Conservation (phyloP, 2,888 invertebrate genomes). For the Chirona hameri region DNA sequence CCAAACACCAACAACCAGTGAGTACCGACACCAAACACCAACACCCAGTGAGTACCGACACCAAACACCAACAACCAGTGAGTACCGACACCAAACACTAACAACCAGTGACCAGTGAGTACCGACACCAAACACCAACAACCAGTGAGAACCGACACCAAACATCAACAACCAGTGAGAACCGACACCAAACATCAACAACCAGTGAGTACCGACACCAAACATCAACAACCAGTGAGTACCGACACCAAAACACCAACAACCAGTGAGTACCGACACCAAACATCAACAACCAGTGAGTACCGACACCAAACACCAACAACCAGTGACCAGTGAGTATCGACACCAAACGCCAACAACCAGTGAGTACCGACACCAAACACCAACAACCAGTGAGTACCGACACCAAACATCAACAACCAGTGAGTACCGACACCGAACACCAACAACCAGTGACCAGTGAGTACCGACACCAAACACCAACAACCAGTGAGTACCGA, state of each 20-base stretch:
- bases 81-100: background rate
- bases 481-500: no score
- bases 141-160: no score
- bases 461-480: background rate
- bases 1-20: conserved; percentile 36
- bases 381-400: background rate
- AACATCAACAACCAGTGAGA: background rate
- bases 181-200: no score
- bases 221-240: background rate
- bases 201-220: background rate
- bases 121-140: background rate
- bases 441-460: background rate
- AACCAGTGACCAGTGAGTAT: conserved; percentile 65
- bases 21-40: background rate
- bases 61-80: background rate
- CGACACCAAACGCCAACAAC: conserved; percentile 36
- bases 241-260: background rate
- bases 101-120: background rate
- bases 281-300: conserved; percentile 95
- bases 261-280: conserved; percentile 68
- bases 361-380: background rate
- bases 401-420: background rate
- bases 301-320: background rate
- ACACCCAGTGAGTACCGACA: background rate
- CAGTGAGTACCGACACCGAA: background rate